Evolutionary conservation across 2,888 invertebrate genomes (phyloP), one percentile per base, ranked within the genome.

Genomic region (Cotesia congregata): DNA sequence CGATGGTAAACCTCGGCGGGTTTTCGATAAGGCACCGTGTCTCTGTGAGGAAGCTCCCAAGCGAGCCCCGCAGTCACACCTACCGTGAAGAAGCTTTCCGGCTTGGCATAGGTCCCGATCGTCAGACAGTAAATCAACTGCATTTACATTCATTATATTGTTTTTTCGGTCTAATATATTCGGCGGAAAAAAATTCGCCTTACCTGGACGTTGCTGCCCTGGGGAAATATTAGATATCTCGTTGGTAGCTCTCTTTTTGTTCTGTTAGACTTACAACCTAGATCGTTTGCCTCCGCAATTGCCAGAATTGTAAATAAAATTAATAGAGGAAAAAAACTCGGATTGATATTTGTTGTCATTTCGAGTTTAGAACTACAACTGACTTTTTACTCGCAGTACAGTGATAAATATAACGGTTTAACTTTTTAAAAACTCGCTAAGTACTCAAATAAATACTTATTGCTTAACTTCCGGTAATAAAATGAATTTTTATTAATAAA

Each of bases 11-110:
- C 91, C 79, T 92, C 91, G 20, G 90, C 86, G 6, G 86, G 84
- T 75, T 86, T 85, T 77, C 86, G 81, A 75, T 83, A 82, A 2
- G 91, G 84, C 73, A 90, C 90, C 68, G 91, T 90, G 83, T 90
- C 90, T 77, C 81, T 81, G 82, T 94, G 93, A 0, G 95, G 95
- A 65, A 95, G 87, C 84, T 95, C 93, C 92, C 93, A 95, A 1
- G 95, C 95, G 82, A 95, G 88, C 0, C 95, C 95, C 0, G 94
- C 94, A 0, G 95, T 95, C 70, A 93, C 91, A 0, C 95, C 95
- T 83, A 93, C 90, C 7, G 94, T 91, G 79, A 94, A 92, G 68
- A 93, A 92, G 77, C 92, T 92, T 0, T 91, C 90, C 1, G 93
- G 92, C 0, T 88, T 81, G 1, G 90, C 85, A 73, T 92, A 85